Base-by-base conservation (phyloP, 2,888 invertebrate species). In the Drosophila nr. medialis region DNA sequence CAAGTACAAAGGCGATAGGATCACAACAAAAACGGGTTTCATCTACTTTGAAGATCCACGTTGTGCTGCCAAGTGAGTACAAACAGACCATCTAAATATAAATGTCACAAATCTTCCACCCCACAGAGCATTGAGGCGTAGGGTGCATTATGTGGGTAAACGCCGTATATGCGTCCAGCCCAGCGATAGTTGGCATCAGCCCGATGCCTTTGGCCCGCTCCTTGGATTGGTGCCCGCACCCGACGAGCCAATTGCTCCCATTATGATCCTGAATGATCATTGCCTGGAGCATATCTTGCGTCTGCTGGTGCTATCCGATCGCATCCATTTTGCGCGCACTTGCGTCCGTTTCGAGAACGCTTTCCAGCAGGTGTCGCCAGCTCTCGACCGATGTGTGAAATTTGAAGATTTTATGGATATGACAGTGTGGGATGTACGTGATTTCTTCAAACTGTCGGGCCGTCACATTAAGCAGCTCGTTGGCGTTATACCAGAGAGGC, bases 121-220 rank as follows among this genome's bases (percentile, higher is more conserved):
- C 27, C 42, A 11, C 40, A 77, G 77, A n/a, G 60, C 10, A n/a
- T 13, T 85, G 56, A 56, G 38, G 4, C 51, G 49, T 7, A 49
- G 38, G 10, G 29, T 38, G 1, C 77, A 89, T 42, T 60, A 67
- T 56, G 15, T 76, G 0, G 32, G 59, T 7, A 60, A 54, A 0
- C 13, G 7, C 0, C 63, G 75, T 0, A 29, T 90, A 7, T n/a
- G 32, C 18, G 71, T 88, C 1, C 30, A 58, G 7, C 71, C 90
- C 42, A 75, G 75, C 34, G 70, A 83, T 29, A 90, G 90, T 55
- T 86, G 90, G 86, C 64, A 70, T 56, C 86, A 86, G 56, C 90
- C 86, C 0, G 69, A 60, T 4, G 86, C 79, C 2, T 58, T 55
- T 32, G 48, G 21, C 0, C 10, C 21, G 1, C 7, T 29, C 1